phyloP scores from a whole-genome alignment of 2,888 invertebrate species.

The Mythimna impura region DNA sequence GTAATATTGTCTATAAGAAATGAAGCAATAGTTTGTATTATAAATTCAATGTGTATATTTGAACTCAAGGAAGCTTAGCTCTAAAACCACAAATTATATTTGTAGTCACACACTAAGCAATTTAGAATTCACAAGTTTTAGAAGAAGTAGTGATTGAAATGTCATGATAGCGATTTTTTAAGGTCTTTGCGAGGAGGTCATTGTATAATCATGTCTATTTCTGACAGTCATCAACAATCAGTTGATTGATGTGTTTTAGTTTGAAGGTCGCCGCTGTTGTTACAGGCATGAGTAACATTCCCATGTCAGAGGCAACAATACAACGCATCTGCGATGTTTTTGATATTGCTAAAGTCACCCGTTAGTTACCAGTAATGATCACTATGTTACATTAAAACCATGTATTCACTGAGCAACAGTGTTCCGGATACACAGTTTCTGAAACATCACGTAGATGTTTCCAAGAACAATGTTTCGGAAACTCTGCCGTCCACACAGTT shows the following conservation, averaged over 20 bases:
- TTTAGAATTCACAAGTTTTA: constrained; percentile 8
- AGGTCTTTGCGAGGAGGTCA: background rate
- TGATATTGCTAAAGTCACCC: background rate
- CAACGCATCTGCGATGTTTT: background rate
- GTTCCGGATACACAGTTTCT: no score
- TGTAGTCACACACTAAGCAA: background rate
- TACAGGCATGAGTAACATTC: background rate
- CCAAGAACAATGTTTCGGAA: no score
- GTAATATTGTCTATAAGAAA: constrained; percentile 64
- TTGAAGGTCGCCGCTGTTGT: background rate
- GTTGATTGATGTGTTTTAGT: background rate
- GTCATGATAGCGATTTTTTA: background rate
- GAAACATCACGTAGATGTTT: no score
- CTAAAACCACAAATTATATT: background rate
- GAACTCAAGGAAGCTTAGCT: constrained; percentile 35
- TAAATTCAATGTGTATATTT: constrained; percentile 30
- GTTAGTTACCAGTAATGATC: background rate
- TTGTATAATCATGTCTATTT: background rate
- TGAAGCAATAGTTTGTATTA: constrained; percentile 16
- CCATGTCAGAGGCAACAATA: no score
- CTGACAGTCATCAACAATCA: background rate
- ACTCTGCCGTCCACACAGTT: no score
- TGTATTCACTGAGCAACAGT: no score
- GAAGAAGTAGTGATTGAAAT: constrained; percentile 11
- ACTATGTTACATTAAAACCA: no score